A percentile compares a stretch with the other conserved stretches of the same genome.
Evolutionary conservation across 2,888 invertebrate genomes (phyloP).

Genomic region (Reticulitermes lucifugus): DNA sequence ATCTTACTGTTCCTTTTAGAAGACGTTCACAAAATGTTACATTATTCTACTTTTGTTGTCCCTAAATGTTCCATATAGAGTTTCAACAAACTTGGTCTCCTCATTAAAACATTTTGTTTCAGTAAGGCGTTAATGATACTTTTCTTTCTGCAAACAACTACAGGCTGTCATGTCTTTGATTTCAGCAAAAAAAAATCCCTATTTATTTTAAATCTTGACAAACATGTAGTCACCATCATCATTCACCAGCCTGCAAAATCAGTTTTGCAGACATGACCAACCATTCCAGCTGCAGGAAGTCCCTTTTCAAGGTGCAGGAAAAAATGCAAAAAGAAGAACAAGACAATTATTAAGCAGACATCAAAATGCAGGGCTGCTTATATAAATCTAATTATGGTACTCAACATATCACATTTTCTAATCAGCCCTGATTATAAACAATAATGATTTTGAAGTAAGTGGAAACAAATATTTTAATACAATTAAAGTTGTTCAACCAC

Average conservation of each 20-base stretch:
- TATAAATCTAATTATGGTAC: background rate
- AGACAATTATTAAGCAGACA: conserved; percentile 15
- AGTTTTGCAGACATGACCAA: background rate
- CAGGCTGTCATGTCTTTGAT: background rate
- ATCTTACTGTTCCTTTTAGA: conserved; percentile 29
- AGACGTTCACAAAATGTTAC: conserved; percentile 35
- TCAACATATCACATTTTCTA: conserved; percentile 1
- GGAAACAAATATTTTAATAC: background rate
- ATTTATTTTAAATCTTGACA: background rate
- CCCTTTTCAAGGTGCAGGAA: background rate
- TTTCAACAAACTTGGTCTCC: conserved; percentile 31
- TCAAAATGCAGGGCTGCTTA: background rate
- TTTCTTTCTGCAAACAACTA: background rate
- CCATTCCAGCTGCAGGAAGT: background rate
- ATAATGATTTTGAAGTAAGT: background rate
- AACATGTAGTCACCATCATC: background rate
- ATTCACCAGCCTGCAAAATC: background rate
- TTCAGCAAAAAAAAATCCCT: background rate
- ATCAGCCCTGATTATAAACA: background rate
- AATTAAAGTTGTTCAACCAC: background rate
- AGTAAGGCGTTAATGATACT: conserved; percentile 35
- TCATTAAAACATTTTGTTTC: conserved; percentile 36
- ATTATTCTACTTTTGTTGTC: conserved; percentile 21
- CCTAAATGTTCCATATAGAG: background rate
- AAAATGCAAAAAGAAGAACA: background rate